Percentiles rank a stretch among this genome's conserved stretches.
phyloP scores from a whole-genome alignment of 2,797 vertebrate species.

The Vultur gryphus region DNA sequence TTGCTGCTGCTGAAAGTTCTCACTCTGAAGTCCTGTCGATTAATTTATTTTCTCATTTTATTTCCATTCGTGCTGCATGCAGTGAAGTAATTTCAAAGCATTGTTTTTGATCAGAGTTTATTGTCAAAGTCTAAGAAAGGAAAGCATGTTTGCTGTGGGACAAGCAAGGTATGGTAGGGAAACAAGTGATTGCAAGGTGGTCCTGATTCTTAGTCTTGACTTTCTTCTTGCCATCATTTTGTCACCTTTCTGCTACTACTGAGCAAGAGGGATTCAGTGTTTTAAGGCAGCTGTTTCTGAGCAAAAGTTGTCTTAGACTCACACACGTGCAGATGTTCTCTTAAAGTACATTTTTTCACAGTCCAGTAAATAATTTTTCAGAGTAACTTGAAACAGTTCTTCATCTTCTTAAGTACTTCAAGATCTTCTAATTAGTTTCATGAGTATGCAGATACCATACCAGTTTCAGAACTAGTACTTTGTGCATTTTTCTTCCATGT shows the following conservation, averaged over 20 bases:
- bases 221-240: background rate
- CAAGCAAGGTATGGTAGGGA: background rate
- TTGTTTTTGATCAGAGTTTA: background rate
- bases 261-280: background rate
- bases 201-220: background rate
- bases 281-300: background rate
- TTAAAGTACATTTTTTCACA: background rate
- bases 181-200: background rate
- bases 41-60: background rate
- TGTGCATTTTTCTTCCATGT: background rate
- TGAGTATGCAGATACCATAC: background rate
- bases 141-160: background rate
- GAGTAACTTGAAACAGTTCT: background rate
- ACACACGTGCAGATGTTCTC: background rate
- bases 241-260: background rate
- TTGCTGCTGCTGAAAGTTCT: background rate
- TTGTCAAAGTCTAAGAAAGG: background rate
- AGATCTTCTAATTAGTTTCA: background rate
- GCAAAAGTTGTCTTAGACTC: background rate
- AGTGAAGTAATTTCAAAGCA: background rate
- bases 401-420: background rate
- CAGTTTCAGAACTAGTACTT: background rate
- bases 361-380: background rate
- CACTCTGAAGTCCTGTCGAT: background rate
- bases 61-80: background rate